phyloP scores from a whole-genome alignment of 2,797 vertebrate species.

The Alca torda region DNA sequence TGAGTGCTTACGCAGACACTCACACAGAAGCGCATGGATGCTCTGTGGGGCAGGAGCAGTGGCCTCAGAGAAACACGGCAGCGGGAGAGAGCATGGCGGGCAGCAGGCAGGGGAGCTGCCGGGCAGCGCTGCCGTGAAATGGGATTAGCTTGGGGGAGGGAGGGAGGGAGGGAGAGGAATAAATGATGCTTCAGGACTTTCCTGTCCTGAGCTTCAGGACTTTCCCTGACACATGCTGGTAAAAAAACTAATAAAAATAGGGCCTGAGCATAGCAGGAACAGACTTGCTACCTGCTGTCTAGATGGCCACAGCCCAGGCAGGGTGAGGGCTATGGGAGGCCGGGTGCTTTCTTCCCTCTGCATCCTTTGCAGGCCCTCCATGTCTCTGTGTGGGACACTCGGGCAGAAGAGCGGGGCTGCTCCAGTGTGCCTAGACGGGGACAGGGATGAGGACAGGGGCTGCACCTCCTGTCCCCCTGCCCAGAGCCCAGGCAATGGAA shows the following conservation, averaged over 20 bases:
- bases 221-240: not conserved
- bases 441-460: not conserved
- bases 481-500: rapidly evolving
- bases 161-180: not conserved
- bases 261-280: not conserved
- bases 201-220: not conserved
- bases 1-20: not conserved
- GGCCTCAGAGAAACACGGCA: not conserved
- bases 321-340: not conserved
- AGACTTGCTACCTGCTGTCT: not conserved
- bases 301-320: not conserved
- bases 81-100: not conserved
- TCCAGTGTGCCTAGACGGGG: too few species aligned
- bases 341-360: not conserved
- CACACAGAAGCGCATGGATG: not conserved
- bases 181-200: not conserved
- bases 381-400: not conserved
- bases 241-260: not conserved
- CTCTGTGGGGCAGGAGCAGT: not conserved
- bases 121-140: rapidly evolving
- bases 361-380: not conserved
- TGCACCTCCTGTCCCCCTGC: not conserved
- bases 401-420: not conserved
- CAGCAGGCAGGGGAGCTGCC: not conserved
- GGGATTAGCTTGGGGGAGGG: not conserved